A percentile compares a stretch with the other conserved stretches of the same genome.
phyloP scores from a whole-genome alignment of 37 sponge, comb jelly and placozoan species.

The Beroe ovata region DNA sequence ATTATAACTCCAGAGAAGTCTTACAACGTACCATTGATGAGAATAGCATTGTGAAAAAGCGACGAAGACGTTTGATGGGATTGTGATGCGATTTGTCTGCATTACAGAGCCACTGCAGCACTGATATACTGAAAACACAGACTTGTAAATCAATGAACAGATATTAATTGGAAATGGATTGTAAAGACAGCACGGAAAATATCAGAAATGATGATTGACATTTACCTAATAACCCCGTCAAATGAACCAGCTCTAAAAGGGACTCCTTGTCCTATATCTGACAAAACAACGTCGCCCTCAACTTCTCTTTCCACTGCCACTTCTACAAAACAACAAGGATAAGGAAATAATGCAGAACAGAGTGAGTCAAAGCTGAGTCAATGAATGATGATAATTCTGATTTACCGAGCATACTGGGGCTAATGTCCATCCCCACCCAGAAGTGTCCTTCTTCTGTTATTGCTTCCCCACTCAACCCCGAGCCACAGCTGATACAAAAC shows the following conservation, averaged over 20 bases:
- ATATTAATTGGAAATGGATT: background rate
- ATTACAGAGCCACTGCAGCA: slow-evolving; percentile 99
- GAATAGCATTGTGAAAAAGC: slow-evolving; percentile 90
- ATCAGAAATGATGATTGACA: background rate
- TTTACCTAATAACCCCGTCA: slow-evolving; percentile 93
- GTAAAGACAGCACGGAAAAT: background rate
- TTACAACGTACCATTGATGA: slow-evolving; percentile 79
- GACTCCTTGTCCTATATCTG: slow-evolving; percentile 96
- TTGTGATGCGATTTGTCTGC: slow-evolving; percentile 91
- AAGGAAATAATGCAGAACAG: background rate
- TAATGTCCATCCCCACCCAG: slow-evolving; percentile 98
- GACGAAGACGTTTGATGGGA: slow-evolving; percentile 80
- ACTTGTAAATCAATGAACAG: no score
- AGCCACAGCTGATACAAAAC: slow-evolving; percentile 80
- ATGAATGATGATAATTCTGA: no score
- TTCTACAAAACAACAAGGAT: slow-evolving; percentile 68
- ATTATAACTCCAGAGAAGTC: no score
- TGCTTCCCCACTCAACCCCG: slow-evolving; percentile 94
- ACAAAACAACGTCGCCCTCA: slow-evolving; percentile 90
- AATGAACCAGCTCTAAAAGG: slow-evolving; percentile 91
- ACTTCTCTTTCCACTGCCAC: slow-evolving; percentile 90
- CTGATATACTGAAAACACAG: slow-evolving; percentile 85
- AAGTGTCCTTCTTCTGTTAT: slow-evolving; percentile 87
- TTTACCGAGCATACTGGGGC: slow-evolving; percentile 87
- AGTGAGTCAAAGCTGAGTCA: background rate